Conservation (phyloP, 2,797 vertebrate genomes). For the Brachymystax lenok region DNA sequence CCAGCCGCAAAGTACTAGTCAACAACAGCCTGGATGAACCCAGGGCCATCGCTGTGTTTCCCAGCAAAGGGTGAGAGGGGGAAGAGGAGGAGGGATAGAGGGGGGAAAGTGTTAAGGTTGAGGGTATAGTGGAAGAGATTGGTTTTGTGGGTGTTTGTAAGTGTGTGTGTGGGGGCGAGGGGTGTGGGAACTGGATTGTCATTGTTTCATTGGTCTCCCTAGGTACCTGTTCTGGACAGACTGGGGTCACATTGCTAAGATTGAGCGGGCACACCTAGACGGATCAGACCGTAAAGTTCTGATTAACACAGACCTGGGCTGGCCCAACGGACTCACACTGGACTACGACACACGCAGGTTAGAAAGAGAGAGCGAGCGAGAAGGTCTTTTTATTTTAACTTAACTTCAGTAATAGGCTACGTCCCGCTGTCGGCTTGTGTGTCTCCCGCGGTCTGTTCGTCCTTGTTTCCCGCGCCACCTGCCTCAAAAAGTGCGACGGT, state of each 20-base stretch:
- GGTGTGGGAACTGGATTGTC: not conserved
- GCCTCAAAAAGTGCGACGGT: too few relatives aligned
- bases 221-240: conserved; percentile 98
- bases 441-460: too few relatives aligned
- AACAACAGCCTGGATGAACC: conserved; percentile 97
- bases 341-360: conserved; percentile 97
- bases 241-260: conserved; percentile 97
- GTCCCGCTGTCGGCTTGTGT: too few relatives aligned
- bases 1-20: conserved; percentile 90
- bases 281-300: conserved; percentile 94
- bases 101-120: not conserved
- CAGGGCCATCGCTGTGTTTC: conserved; percentile 95
- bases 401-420: too few relatives aligned
- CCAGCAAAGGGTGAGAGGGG: conserved; percentile 90
- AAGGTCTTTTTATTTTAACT: too few relatives aligned
- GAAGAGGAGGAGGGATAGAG: too few relatives aligned
- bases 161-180: not conserved
- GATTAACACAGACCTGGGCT: conserved; percentile 95
- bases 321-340: conserved; percentile 96
- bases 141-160: not conserved
- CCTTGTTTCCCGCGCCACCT: too few relatives aligned
- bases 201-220: conserved; percentile 27
- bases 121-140: not conserved
- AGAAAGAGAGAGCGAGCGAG: conserved; percentile 31
- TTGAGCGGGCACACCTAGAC: conserved; percentile 92